Base-by-base conservation (phyloP, 2,888 invertebrate species). In the Ophonus ardosiacus region DNA sequence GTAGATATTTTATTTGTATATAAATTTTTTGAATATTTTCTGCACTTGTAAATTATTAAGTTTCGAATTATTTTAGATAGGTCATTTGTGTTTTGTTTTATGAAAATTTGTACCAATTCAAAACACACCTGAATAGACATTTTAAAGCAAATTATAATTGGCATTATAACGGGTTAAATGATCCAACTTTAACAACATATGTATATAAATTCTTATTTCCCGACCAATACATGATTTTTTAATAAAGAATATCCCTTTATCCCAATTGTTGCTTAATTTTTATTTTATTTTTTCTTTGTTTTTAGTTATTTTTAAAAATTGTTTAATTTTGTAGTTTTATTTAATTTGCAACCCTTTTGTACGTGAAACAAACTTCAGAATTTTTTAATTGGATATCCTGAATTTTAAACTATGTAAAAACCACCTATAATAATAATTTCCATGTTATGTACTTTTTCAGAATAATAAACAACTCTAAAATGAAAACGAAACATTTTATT, bases 41-140 rank as follows among this genome's bases (percentile, higher is more conserved):
- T 82, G 82, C 71, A 82, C 82, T 68, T 82, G 82, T 82, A 82
- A 82, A 82, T 51, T 15, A 71, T 74, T 81, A 68, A 68, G 81
- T 68, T 71, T 18, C 5, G 31, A 31, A 31, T 31, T 31, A 31
- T 38, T 82, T 13, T 57, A 13, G 40, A 24, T 51, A 76, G 43
- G 43, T 31, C 59, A 38, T 80, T 38, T 51, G 7, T 76, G 21
- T 76, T 76, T 76, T 74, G 17, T 8, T 38, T 40, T 40, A 71
- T 38, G n/a, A 61, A 81, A 57, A 81, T 81, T 68, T 81, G 51
- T 81, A 68, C 81, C 63, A 81, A 65, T 68, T 8, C 43, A 61
- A 13, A 31, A 65, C 65, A n/a, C 63, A 63, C 18, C 21, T 10
- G 21, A 65, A 31, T 31, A 24, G 21, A 68, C 15, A 82, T 65